phyloP scores from a whole-genome alignment of 2,888 invertebrate genomes.

The Diloba caeruleocephala region DNA sequence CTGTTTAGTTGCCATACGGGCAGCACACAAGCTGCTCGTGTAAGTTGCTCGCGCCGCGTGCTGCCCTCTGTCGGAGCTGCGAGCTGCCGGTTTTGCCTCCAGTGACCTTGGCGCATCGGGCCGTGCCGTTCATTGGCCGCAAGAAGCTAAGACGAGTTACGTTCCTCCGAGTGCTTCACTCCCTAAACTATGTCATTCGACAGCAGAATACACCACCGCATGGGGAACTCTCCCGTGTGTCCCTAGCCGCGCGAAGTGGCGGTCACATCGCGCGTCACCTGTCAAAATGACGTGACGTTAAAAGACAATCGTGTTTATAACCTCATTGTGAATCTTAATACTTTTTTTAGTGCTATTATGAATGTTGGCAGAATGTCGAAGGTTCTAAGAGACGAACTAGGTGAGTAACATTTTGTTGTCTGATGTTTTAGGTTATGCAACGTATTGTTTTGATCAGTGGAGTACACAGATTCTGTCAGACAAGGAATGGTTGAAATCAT shows the following conservation, averaged over 20 bases:
- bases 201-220: constrained; percentile 61
- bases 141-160: constrained; percentile 75
- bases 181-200: constrained; percentile 79
- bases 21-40: constrained; percentile 78
- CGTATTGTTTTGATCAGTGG: constrained; percentile 73
- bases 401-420: constrained; percentile 72
- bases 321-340: constrained; percentile 71
- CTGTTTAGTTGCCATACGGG: constrained; percentile 86
- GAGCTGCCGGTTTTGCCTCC: constrained; percentile 66
- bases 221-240: constrained; percentile 67
- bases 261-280: constrained; percentile 77
- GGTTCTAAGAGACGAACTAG: constrained; percentile 67
- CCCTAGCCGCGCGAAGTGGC: constrained; percentile 69
- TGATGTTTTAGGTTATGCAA: constrained; percentile 74
- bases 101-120: constrained; percentile 82
- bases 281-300: constrained; percentile 84
- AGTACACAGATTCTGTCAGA: constrained; percentile 55
- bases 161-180: constrained; percentile 64
- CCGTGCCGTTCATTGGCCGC: constrained; percentile 85
- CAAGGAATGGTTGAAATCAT: constrained; percentile 72
- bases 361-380: constrained; percentile 75
- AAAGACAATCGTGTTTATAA: constrained; percentile 72
- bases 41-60: constrained; percentile 60
- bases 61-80: constrained; percentile 74
- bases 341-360: constrained; percentile 68